Conservation (phyloP, 2,113 vertebrate genomes). For the Rhinolophus ferrumequinum region DNA sequence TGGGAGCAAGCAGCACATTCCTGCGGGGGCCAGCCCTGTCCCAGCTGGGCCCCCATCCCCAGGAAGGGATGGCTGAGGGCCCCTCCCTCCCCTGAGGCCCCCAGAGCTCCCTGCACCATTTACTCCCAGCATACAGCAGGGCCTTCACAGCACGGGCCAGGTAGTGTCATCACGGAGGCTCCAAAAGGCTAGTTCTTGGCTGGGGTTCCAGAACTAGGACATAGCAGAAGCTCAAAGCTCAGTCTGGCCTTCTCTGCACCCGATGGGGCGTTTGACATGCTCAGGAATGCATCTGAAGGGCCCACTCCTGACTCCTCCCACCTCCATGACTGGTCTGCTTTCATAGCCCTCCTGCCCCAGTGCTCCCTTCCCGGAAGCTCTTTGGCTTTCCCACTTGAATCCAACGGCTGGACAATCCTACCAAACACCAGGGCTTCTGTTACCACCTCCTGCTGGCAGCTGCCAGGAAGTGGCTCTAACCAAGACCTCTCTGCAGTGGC, state of each 20-base stretch:
- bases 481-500: not conserved
- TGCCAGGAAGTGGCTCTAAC: not conserved
- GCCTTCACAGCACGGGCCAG: not conserved
- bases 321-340: not conserved
- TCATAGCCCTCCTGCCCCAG: fast-evolving
- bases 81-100: not conserved
- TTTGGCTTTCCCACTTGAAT: not conserved
- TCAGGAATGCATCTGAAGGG: not conserved
- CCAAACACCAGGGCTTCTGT: not conserved
- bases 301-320: not conserved
- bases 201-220: not conserved
- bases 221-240: not conserved
- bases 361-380: not conserved
- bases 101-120: not conserved
- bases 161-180: not conserved
- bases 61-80: not conserved
- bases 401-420: not conserved
- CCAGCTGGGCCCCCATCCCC: slow-evolving; percentile 19
- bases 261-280: fast-evolving
- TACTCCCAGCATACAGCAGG: fast-evolving
- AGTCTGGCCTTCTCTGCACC: not conserved
- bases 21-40: slow-evolving; percentile 57
- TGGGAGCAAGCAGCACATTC: slow-evolving; percentile 62
- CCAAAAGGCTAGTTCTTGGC: not conserved
- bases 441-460: not conserved